phyloP scores from a whole-genome alignment of 2,888 invertebrate genomes.

The Hoplodrina ambigua region DNA sequence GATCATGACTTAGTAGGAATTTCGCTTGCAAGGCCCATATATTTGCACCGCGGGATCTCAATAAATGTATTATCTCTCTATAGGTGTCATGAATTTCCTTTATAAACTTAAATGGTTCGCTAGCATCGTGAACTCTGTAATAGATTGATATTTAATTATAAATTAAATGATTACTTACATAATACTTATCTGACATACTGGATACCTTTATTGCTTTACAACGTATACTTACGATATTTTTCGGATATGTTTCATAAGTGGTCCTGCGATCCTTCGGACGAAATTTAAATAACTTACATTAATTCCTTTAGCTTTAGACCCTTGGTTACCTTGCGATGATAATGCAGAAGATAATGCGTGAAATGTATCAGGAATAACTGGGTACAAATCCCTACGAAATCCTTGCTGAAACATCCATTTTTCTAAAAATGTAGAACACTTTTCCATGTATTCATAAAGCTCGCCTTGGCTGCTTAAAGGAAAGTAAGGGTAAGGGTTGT shows the following conservation, averaged over 20 bases:
- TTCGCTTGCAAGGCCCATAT: conserved; percentile 79
- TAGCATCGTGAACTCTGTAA: conserved; percentile 75
- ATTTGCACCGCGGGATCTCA: conserved; percentile 80
- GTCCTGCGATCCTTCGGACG: conserved; percentile 83
- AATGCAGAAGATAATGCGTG: conserved; percentile 79
- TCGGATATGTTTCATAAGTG: conserved; percentile 82
- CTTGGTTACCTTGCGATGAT: conserved; percentile 66
- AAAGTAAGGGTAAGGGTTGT: conserved; percentile 84
- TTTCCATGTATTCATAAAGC: conserved; percentile 79
- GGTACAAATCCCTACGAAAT: conserved; percentile 85
- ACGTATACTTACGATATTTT: conserved; percentile 77
- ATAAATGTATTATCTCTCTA: conserved; percentile 78
- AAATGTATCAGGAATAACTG: conserved; percentile 85
- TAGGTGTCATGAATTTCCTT: conserved; percentile 85
- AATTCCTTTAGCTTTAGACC: conserved; percentile 80
- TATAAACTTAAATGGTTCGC: conserved; percentile 77
- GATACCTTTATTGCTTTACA: not conserved
- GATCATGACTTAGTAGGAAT: conserved; percentile 82
- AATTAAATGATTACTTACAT: not conserved
- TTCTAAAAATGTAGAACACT: conserved; percentile 79
- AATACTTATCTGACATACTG: not conserved
- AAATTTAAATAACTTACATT: conserved; percentile 85
- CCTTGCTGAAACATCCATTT: conserved; percentile 88
- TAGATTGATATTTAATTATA: conserved; percentile 16
- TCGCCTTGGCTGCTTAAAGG: conserved; percentile 74